phyloP scores from a whole-genome alignment of 1,140 invertebrate species.

The Araneus ventricosus region DNA sequence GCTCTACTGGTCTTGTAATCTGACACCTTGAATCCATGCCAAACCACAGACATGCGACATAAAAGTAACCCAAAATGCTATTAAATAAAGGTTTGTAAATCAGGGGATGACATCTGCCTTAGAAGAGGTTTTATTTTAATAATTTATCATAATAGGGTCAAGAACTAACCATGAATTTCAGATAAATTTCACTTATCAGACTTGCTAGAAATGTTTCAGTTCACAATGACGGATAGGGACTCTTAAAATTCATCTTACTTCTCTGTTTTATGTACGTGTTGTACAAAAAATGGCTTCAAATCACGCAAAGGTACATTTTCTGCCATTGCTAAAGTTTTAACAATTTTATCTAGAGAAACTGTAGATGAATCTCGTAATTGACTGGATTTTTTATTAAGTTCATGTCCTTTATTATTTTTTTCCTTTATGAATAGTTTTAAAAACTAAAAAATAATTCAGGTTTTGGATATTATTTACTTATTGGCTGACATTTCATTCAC shows the following conservation, averaged over 20 bases:
- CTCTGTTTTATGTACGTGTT: neutral
- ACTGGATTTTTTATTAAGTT: too few species aligned
- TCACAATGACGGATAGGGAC: neutral
- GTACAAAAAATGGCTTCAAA: neutral
- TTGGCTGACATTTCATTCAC: too few species aligned
- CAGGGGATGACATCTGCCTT: neutral
- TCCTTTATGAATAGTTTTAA: too few species aligned
- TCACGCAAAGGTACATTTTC: neutral
- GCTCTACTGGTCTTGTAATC: neutral
- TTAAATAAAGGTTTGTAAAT: slow-evolving; percentile 2
- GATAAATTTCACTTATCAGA: neutral
- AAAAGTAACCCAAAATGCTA: neutral
- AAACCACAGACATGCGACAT: neutral
- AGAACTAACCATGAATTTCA: neutral
- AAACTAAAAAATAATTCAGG: too few species aligned
- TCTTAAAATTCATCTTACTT: neutral
- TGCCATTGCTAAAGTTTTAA: too few species aligned
- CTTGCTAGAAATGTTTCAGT: neutral
- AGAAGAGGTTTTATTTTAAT: neutral
- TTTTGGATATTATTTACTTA: too few species aligned
- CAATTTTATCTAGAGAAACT: too few species aligned
- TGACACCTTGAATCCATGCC: neutral
- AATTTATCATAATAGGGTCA: neutral
- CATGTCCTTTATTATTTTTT: too few species aligned
- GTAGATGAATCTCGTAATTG: too few species aligned